Evolutionary conservation across 1,140 invertebrate genomes (phyloP).

Genomic region (Pinna nobilis): DNA sequence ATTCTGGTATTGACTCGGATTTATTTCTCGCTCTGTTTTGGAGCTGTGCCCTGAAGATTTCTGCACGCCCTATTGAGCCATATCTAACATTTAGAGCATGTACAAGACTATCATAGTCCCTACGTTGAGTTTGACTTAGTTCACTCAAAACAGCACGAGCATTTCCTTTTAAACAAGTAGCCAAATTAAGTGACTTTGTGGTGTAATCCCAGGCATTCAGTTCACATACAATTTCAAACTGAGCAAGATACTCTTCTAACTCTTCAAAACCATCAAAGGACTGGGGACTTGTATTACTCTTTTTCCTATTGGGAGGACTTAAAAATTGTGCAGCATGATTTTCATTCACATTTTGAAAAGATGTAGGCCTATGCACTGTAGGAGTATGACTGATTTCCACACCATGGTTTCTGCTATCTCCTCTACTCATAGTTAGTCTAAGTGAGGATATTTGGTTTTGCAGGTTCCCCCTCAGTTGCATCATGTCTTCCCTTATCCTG

Average conservation of each 20-base stretch:
- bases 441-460: too few relatives aligned
- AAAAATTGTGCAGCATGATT: too few relatives aligned
- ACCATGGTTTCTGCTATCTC: too few relatives aligned
- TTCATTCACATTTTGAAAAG: too few relatives aligned
- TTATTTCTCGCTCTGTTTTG: background rate
- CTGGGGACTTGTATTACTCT: too few relatives aligned
- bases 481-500: too few relatives aligned
- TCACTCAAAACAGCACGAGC: slow-evolving; percentile 2
- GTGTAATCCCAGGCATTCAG: slow-evolving; percentile 9
- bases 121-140: background rate
- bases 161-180: slow-evolving; percentile 9
- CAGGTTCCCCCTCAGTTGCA: too few relatives aligned
- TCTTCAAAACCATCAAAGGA: slow-evolving; percentile 11
- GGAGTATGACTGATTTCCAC: too few relatives aligned
- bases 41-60: background rate
- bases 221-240: slow-evolving; percentile 23
- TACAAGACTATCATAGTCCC: background rate
- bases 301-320: too few relatives aligned
- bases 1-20: slow-evolving; percentile 11
- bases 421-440: too few relatives aligned
- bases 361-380: too few relatives aligned
- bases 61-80: background rate
- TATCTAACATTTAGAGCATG: background rate
- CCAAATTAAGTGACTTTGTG: slow-evolving; percentile 20
- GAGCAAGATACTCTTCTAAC: background rate